Conservation (phyloP, 2,797 vertebrate genomes). For the Pseudotriccus pelzelni region DNA sequence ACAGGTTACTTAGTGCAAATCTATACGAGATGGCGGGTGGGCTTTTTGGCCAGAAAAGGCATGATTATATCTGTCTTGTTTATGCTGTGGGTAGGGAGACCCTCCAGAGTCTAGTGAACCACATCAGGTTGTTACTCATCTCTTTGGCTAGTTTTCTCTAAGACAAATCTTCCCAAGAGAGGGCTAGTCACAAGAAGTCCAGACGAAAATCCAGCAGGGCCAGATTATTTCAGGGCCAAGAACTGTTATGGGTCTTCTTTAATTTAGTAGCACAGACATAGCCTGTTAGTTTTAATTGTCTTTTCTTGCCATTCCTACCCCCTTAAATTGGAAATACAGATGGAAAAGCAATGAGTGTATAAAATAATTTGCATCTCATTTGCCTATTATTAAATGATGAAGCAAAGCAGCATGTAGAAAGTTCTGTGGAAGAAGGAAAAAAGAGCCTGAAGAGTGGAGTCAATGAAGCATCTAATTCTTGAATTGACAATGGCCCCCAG, state of each 20-base stretch:
- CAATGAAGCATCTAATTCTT: not conserved
- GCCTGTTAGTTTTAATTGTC: constrained; percentile 31
- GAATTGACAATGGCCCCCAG: not conserved
- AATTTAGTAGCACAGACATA: not conserved
- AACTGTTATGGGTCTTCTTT: not conserved
- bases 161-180: not conserved
- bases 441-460: not conserved
- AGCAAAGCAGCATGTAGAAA: constrained; percentile 37
- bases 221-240: not conserved
- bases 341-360: constrained; percentile 63
- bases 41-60: not conserved
- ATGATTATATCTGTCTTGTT: not conserved
- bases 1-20: not conserved
- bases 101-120: not conserved
- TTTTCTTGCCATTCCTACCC: not conserved
- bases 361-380: constrained; percentile 70
- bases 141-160: not conserved
- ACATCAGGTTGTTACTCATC: not conserved
- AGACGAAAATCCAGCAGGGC: not conserved
- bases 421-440: constrained; percentile 17
- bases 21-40: not conserved
- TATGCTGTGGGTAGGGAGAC: accelerated
- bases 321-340: constrained; percentile 55
- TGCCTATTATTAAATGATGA: constrained; percentile 47
- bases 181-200: not conserved